Evolutionary conservation across 1,140 invertebrate species (phyloP).

Genomic region (Wiebesia pumilae): DNA sequence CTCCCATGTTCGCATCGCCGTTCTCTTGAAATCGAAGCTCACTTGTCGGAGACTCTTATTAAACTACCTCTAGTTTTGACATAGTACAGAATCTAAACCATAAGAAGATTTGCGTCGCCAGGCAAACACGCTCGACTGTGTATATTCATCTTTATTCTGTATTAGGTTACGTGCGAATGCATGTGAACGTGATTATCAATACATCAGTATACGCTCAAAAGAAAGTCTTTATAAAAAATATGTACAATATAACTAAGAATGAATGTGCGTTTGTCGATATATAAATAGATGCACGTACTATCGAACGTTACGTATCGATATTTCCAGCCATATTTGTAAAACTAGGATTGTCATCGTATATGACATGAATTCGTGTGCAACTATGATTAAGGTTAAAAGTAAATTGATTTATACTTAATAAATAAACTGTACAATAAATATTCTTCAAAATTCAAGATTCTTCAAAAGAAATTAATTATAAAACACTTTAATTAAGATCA

Average conservation of each 20-base stretch:
- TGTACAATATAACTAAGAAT: not conserved
- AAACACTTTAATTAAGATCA: not conserved
- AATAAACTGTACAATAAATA: not conserved
- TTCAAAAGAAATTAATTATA: not conserved
- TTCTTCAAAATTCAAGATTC: not conserved
- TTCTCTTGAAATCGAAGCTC: constrained; percentile 29
- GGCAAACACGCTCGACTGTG: too few relatives aligned
- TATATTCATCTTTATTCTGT: too few relatives aligned
- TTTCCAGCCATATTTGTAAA: not conserved
- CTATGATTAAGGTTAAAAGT: not conserved
- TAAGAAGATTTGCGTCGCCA: constrained; percentile 5
- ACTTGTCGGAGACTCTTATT: constrained; percentile 39
- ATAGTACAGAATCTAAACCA: constrained; percentile 5
- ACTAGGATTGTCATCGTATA: not conserved
- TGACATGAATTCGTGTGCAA: not conserved
- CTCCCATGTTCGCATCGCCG: constrained; percentile 17
- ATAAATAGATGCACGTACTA: not conserved
- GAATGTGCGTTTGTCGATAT: not conserved
- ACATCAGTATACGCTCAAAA: not conserved
- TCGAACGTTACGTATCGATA: too few relatives aligned
- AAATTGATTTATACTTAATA: not conserved
- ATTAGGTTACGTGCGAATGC: not conserved
- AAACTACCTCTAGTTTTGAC: not conserved
- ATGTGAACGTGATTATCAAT: not conserved
- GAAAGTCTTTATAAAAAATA: not conserved